Percentiles rank a stretch among this genome's conserved stretches.
Evolutionary conservation across 1,140 invertebrate genomes (phyloP).

Genomic region (Eurosta solidaginis): DNA sequence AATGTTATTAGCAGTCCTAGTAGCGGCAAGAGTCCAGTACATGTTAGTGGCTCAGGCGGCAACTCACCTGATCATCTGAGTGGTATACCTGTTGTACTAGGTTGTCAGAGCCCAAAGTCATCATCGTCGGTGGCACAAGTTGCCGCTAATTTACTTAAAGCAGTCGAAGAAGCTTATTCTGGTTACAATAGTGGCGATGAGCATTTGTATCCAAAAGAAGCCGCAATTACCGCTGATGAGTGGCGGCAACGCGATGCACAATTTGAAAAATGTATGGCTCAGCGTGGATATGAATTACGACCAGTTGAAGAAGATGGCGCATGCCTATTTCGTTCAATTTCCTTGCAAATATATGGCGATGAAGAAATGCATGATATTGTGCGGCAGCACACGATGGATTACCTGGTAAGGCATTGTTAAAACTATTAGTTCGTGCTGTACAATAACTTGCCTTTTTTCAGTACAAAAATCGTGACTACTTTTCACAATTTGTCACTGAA

Average conservation of each 20-base stretch:
- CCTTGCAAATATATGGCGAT: slow-evolving; percentile 92
- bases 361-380: slow-evolving; percentile 89
- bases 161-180: slow-evolving; percentile 54
- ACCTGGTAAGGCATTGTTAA: slow-evolving; percentile 72
- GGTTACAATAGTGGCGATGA: slow-evolving; percentile 82
- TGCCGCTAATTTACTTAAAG: slow-evolving; percentile 47
- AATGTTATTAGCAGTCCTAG: slow-evolving; percentile 29
- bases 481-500: slow-evolving; percentile 92
- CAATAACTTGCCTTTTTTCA: slow-evolving; percentile 28
- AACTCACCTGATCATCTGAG: slow-evolving; percentile 46
- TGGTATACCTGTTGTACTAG: slow-evolving; percentile 16
- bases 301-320: slow-evolving; percentile 92
- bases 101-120: slow-evolving; percentile 32
- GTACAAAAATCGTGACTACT: slow-evolving; percentile 84
- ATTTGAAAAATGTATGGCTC: slow-evolving; percentile 75
- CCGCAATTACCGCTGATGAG: slow-evolving; percentile 65
- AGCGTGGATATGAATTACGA: slow-evolving; percentile 79
- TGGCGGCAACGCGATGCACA: slow-evolving; percentile 69
- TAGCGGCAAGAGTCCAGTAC: slow-evolving; percentile 34
- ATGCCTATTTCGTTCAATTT: slow-evolving; percentile 88
- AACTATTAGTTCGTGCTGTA: neutral
- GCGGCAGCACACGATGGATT: slow-evolving; percentile 89
- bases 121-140: slow-evolving; percentile 34
- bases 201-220: slow-evolving; percentile 66
- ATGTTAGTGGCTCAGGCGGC: slow-evolving; percentile 37